Evolutionary conservation across 2,113 vertebrate genomes (phyloP).

Genomic region (Nothoprocta pentlandii): DNA sequence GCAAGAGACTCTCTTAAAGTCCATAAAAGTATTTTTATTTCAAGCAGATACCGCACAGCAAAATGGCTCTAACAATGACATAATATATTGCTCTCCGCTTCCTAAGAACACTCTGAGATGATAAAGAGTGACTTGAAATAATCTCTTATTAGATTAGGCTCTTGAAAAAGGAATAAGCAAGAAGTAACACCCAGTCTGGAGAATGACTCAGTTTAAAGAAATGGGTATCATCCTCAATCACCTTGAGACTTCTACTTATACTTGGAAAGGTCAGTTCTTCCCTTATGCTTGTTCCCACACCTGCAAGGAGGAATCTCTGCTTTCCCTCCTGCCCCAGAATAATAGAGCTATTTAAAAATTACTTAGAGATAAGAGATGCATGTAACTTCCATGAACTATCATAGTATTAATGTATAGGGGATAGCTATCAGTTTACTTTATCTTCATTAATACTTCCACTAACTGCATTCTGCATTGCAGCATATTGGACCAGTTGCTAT

Average conservation of each 20-base stretch:
- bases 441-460: not conserved
- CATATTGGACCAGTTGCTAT: not conserved
- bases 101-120: not conserved
- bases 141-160: not conserved
- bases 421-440: not conserved
- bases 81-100: not conserved
- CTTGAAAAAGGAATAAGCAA: not conserved
- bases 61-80: not conserved
- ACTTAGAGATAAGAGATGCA: not conserved
- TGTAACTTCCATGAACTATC: not conserved
- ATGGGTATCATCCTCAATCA: not conserved
- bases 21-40: not conserved
- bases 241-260: not conserved
- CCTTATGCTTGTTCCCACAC: not conserved
- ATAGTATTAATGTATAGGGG: not conserved
- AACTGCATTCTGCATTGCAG: not conserved
- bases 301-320: not conserved
- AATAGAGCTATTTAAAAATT: not conserved
- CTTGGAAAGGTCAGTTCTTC: not conserved
- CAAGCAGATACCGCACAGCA: not conserved
- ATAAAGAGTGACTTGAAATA: not conserved
- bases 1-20: not conserved
- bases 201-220: not conserved
- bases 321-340: not conserved
- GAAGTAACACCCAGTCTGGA: not conserved